A percentile compares a stretch with the other conserved stretches of the same genome.
Conservation (phyloP, 1,140 invertebrate species). For the Cardiocondyla obscurior region DNA sequence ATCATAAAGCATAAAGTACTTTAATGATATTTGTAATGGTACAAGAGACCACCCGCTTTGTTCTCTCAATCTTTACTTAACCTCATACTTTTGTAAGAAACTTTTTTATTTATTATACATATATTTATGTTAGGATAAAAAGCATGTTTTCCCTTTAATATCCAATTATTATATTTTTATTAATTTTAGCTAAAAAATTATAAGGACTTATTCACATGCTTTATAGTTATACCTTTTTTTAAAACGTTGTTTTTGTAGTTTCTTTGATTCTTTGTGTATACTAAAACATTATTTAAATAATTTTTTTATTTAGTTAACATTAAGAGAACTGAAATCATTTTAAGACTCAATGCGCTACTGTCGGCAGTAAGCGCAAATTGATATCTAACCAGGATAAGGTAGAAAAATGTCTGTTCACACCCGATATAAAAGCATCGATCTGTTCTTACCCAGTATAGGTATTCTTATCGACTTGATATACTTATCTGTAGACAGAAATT, state of each 20-base stretch:
- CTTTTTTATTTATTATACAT: too few relatives aligned
- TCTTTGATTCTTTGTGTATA: neutral
- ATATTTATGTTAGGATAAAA: too few relatives aligned
- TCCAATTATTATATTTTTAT: neutral
- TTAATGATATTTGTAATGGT: too few relatives aligned
- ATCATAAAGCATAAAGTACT: too few relatives aligned
- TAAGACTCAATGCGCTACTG: neutral
- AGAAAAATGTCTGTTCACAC: neutral
- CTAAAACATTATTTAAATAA: neutral
- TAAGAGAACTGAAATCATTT: neutral
- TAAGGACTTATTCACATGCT: too few relatives aligned
- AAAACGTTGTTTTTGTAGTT: neutral
- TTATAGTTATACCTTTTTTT: too few relatives aligned
- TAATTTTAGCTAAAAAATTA: too few relatives aligned
- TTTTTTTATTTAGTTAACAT: neutral
- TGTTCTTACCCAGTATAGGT: neutral
- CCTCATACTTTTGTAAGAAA: too few relatives aligned
- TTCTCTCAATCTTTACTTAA: too few relatives aligned
- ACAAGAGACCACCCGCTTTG: too few relatives aligned
- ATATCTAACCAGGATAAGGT: constrained; percentile 15
- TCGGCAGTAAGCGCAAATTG: neutral
- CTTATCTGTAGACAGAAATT: neutral
- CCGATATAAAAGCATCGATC: constrained; percentile 21
- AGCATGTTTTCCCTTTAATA: neutral
- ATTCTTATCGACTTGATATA: constrained; percentile 19